These are phyloP conservation scores for Mormyrops boulengeri DNA, from an alignment of 2,797 vertebrate genomes.

Conservation along the genomic window DNA sequence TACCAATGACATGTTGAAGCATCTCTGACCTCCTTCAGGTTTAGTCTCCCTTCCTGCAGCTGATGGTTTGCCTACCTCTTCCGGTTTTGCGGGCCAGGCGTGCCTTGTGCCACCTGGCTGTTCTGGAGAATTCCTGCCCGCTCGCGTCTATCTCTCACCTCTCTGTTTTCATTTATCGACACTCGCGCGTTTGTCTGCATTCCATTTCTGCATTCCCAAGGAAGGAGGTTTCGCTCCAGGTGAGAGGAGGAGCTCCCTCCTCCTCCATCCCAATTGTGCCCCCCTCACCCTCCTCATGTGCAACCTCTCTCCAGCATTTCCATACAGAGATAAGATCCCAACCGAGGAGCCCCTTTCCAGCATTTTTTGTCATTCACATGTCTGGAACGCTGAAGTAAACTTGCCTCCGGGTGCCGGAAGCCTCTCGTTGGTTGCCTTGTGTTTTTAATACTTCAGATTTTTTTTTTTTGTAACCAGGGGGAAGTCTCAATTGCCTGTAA, in stretches of 20 bases:
- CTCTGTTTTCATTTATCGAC: slow-evolving; percentile 33
- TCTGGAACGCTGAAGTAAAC: slow-evolving; percentile 22
- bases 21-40: background rate
- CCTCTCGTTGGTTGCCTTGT: slow-evolving; percentile 48
- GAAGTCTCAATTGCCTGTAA: slow-evolving; percentile 59
- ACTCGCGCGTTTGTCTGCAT: slow-evolving; percentile 38
- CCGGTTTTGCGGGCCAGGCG: background rate
- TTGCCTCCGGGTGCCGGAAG: slow-evolving; percentile 43
- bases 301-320: background rate
- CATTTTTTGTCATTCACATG: background rate
- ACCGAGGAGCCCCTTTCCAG: background rate
- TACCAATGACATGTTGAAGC: background rate
- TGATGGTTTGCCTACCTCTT: background rate
- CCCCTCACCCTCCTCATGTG: background rate
- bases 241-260: slow-evolving; percentile 17
- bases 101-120: slow-evolving; percentile 25
- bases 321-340: background rate
- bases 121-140: slow-evolving; percentile 19
- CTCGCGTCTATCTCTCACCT: background rate
- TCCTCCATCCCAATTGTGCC: background rate
- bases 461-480: slow-evolving; percentile 41
- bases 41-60: slow-evolving; percentile 21
- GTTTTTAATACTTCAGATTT: slow-evolving; percentile 49
- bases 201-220: slow-evolving; percentile 38
- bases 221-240: slow-evolving; percentile 36